A percentile compares a stretch with the other conserved stretches of the same genome.
Conservation (phyloP, 2,113 vertebrate genomes). For the Caloenas nicobarica region DNA sequence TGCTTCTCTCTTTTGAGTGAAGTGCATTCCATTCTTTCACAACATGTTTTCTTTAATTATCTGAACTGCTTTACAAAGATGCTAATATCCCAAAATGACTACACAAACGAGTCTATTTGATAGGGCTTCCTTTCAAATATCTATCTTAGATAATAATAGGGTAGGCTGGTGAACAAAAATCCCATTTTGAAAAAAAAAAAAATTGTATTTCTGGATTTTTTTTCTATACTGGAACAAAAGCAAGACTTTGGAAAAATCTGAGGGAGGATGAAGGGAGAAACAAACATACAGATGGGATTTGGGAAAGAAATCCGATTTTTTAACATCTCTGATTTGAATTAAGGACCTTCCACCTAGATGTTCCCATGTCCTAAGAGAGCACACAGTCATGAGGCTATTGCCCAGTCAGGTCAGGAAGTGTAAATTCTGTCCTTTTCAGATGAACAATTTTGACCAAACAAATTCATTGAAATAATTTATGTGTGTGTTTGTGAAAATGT, state of each 20-base stretch:
- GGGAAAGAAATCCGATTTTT: background rate
- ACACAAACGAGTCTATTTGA: background rate
- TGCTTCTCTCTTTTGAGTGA: too few species aligned
- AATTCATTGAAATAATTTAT: background rate
- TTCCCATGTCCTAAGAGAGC: background rate
- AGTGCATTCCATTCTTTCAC: too few species aligned
- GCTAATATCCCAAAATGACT: background rate
- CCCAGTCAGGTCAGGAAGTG: background rate
- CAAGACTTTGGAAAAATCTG: background rate
- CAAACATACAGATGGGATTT: background rate
- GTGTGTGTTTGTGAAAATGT: background rate
- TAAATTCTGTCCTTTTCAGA: background rate
- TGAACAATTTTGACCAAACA: background rate
- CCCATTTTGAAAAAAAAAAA: rapidly evolving
- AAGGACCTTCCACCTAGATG: background rate
- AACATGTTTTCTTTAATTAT: background rate
- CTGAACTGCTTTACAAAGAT: background rate
- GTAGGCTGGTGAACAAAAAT: background rate
- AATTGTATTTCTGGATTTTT: background rate
- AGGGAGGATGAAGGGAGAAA: background rate
- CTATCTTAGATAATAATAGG: background rate
- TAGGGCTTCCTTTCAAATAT: background rate
- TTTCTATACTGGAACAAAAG: background rate
- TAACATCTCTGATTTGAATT: background rate
- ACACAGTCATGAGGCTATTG: background rate